These are phyloP conservation scores for Motacilla tschutschensis DNA, from an alignment of 2,113 vertebrate species.

Conservation along the genomic window DNA sequence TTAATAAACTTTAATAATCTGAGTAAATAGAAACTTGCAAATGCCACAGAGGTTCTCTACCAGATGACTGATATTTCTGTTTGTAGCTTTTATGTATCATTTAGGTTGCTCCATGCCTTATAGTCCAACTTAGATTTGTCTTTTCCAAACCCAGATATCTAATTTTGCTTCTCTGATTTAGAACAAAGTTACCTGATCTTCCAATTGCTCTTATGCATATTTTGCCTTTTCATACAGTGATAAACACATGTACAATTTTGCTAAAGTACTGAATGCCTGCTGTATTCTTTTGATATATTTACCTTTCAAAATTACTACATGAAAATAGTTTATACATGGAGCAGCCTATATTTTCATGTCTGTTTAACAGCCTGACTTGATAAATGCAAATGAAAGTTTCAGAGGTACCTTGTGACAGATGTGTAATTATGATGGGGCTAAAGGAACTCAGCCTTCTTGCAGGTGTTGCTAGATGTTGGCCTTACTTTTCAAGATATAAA, in stretches of 20 bases:
- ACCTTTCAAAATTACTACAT: background rate
- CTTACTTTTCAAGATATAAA: background rate
- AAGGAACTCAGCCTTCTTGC: background rate
- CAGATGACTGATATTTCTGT: background rate
- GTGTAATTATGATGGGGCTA: background rate
- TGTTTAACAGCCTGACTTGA: background rate
- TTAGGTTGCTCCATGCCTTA: background rate
- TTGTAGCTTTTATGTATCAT: background rate
- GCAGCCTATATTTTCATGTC: background rate
- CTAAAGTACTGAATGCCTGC: background rate
- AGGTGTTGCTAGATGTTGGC: background rate
- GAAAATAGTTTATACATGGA: background rate
- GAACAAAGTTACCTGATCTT: background rate
- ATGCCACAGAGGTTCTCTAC: background rate
- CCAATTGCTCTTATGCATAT: background rate
- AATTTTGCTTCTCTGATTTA: background rate
- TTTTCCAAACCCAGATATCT: background rate
- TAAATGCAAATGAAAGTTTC: background rate
- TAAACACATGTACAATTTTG: background rate
- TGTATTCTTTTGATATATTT: background rate
- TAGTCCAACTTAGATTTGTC: background rate
- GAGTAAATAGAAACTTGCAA: background rate
- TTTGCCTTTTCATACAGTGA: background rate
- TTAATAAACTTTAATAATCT: background rate
- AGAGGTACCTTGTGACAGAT: background rate